Percentiles rank a stretch among this genome's conserved stretches.
These are phyloP conservation scores for Florisuga fusca DNA, from an alignment of 2,797 vertebrate genomes.

Conservation along the genomic window DNA sequence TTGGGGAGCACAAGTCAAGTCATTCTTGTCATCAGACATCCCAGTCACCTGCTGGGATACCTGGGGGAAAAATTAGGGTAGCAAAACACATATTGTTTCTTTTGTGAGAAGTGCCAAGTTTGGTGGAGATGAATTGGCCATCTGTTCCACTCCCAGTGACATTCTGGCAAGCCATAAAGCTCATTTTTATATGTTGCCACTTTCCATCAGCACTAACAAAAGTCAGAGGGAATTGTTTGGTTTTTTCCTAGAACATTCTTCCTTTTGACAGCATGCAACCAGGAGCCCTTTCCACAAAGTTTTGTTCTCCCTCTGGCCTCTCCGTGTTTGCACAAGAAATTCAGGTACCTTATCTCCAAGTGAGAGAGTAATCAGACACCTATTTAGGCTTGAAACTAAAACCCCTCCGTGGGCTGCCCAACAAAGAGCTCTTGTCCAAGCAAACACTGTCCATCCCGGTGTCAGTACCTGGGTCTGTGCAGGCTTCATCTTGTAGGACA, in stretches of 20 bases:
- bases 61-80: conserved; percentile 78
- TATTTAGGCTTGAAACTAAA: neutral
- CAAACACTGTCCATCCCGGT: conserved; percentile 7
- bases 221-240: conserved; percentile 41
- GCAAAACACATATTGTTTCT: conserved; percentile 79
- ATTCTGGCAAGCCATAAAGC: conserved; percentile 71
- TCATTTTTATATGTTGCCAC: conserved; percentile 70
- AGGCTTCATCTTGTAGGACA: neutral
- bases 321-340: neutral
- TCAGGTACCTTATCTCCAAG: conserved; percentile 42
- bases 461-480: neutral
- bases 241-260: conserved; percentile 43
- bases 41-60: conserved; percentile 81
- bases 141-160: conserved; percentile 75
- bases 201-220: conserved; percentile 71
- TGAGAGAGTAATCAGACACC: conserved; percentile 17
- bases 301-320: neutral
- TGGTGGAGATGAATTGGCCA: conserved; percentile 79
- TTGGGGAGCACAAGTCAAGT: conserved; percentile 62
- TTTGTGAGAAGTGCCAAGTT: conserved; percentile 78
- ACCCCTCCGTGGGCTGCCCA: neutral
- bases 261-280: conserved; percentile 14
- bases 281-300: neutral
- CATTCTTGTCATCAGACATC: conserved; percentile 81
- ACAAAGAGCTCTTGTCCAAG: conserved; percentile 55